Percentiles rank a stretch among this genome's conserved stretches.
Conservation (phyloP, 1,140 invertebrate species). For the Mizuhopecten yessoensis region DNA sequence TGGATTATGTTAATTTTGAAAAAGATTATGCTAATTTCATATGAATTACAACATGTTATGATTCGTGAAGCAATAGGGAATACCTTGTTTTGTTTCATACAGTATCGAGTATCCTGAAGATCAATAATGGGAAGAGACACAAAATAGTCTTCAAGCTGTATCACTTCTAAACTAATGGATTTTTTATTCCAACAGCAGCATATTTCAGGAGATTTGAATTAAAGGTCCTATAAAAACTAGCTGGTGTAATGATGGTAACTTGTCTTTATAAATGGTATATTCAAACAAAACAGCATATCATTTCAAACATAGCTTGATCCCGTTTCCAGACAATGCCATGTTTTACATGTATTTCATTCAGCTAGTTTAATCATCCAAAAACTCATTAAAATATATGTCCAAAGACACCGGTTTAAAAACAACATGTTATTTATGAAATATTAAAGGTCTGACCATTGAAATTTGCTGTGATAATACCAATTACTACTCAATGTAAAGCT, state of each 20-base stretch:
- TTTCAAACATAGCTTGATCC: background rate
- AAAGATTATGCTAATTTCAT: slow-evolving; percentile 17
- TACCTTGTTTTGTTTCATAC: background rate
- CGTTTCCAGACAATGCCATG: background rate
- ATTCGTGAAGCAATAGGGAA: background rate
- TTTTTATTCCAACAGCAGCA: background rate
- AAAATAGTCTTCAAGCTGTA: background rate
- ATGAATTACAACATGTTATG: background rate
- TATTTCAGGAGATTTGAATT: background rate
- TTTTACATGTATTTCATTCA: background rate
- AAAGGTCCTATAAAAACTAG: background rate
- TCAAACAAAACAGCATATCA: background rate
- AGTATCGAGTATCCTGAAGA: background rate
- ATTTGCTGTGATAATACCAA: too few species aligned
- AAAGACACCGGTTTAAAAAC: background rate
- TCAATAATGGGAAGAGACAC: background rate
- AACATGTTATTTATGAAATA: background rate
- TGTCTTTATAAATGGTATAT: background rate
- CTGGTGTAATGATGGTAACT: background rate
- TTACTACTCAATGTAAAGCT: too few species aligned
- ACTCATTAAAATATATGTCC: background rate
- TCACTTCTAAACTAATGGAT: background rate
- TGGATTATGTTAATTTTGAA: background rate
- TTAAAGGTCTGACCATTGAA: background rate
- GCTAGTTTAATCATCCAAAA: background rate